These are phyloP conservation scores for Amblyraja radiata DNA, from an alignment of 2,797 vertebrate genomes.

Conservation along the genomic window DNA sequence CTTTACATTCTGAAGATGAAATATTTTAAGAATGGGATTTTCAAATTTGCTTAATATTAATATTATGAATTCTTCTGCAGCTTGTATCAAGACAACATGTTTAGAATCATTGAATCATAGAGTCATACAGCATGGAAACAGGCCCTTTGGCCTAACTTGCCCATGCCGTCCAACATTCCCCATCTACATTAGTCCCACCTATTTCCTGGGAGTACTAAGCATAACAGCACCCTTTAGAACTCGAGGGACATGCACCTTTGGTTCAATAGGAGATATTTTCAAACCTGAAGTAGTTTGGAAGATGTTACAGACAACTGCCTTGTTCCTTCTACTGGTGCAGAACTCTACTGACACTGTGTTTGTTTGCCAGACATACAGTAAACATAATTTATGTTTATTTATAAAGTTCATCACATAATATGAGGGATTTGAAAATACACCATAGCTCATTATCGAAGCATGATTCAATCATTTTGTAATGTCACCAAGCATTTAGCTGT, in stretches of 20 bases:
- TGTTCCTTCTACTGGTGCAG: background rate
- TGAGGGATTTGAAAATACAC: constrained; percentile 13
- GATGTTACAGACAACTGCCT: background rate
- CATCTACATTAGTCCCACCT: no score
- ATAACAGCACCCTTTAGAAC: background rate
- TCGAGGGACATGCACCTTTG: background rate
- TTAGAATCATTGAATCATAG: no score
- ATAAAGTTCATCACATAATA: constrained; percentile 7
- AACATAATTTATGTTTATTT: constrained; percentile 3
- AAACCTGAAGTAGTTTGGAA: background rate
- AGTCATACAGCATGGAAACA: no score
- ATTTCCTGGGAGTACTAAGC: background rate
- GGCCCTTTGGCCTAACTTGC: no score
- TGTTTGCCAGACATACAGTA: background rate
- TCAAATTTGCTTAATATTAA: background rate
- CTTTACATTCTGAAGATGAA: constrained; percentile 4
- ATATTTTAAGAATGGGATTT: background rate
- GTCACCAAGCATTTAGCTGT: background rate
- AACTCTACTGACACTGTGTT: background rate
- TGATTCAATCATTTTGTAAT: constrained; percentile 17
- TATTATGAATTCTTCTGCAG: background rate
- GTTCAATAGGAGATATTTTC: background rate
- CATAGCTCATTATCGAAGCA: constrained; percentile 22
- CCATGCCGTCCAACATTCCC: no score
- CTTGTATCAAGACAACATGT: background rate